Percentiles rank a stretch among this genome's conserved stretches.
Evolutionary conservation across 2,888 invertebrate genomes (phyloP).

Genomic region (Acrobasis repandana): DNA sequence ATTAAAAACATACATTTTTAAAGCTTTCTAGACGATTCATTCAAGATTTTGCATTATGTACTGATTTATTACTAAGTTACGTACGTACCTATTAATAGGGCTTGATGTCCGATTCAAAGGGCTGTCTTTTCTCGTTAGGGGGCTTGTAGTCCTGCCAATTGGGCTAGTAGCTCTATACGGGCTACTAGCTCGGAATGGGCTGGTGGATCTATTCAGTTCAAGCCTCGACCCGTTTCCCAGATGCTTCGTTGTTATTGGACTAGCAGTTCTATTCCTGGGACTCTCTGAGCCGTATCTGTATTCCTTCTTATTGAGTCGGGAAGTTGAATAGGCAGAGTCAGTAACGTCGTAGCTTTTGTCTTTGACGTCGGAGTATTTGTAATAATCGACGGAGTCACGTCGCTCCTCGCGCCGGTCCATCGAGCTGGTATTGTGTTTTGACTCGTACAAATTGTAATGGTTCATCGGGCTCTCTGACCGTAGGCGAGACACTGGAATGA

Average conservation of each 20-base stretch:
- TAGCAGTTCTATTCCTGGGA: slow-evolving; percentile 71
- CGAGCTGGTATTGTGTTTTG: slow-evolving; percentile 65
- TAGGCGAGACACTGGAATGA: slow-evolving; percentile 64
- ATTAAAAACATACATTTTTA: too few species aligned
- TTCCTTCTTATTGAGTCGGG: slow-evolving; percentile 67
- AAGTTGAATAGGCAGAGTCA: slow-evolving; percentile 71
- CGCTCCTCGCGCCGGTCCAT: slow-evolving; percentile 73
- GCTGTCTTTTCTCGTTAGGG: slow-evolving; percentile 77
- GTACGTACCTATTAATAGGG: slow-evolving; percentile 76
- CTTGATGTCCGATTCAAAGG: slow-evolving; percentile 80
- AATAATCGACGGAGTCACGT: slow-evolving; percentile 71
- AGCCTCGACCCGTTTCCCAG: slow-evolving; percentile 76
- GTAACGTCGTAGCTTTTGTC: slow-evolving; percentile 73
- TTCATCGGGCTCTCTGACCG: slow-evolving; percentile 77
- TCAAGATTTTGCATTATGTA: too few species aligned
- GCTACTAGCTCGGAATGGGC: slow-evolving; percentile 69
- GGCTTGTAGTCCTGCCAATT: slow-evolving; percentile 77
- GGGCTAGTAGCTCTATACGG: slow-evolving; percentile 71
- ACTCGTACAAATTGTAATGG: slow-evolving; percentile 67
- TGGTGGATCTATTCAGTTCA: slow-evolving; percentile 74
- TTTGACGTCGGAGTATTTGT: slow-evolving; percentile 69
- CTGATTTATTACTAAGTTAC: not conserved
- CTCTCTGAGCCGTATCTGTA: slow-evolving; percentile 73
- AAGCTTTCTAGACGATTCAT: too few species aligned
- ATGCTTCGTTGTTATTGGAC: slow-evolving; percentile 80